Conservation (phyloP, 2,113 vertebrate species). For the Pristiophorus japonicus region DNA sequence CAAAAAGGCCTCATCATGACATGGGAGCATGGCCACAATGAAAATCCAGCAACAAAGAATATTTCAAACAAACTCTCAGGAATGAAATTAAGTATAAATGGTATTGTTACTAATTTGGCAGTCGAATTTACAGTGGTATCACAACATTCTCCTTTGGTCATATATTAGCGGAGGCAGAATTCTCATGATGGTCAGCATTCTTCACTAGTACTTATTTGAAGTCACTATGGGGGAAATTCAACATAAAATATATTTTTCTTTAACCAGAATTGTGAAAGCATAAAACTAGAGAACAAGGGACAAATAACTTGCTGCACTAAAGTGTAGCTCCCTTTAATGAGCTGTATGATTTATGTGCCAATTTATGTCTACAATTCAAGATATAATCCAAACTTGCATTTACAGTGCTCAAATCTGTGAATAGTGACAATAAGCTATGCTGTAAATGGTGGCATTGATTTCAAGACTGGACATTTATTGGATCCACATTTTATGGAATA, state of each 20-base stretch:
- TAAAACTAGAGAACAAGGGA: neutral
- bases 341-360: conserved; percentile 17
- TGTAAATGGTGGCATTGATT: conserved; percentile 26
- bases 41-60: neutral
- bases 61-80: neutral
- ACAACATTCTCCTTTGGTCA: neutral
- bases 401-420: neutral
- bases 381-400: conserved; percentile 12
- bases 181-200: neutral
- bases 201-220: neutral
- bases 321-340: neutral
- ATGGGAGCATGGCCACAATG: neutral
- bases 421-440: neutral
- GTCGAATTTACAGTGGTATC: neutral
- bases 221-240: neutral
- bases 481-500: neutral
- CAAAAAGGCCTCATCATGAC: no score
- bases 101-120: neutral
- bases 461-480: conserved; percentile 18
- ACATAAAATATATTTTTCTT: neutral
- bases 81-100: neutral
- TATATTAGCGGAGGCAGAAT: neutral
- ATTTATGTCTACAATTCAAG: conserved; percentile 9
- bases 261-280: neutral
- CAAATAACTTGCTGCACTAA: neutral